A percentile compares a stretch with the other conserved stretches of the same genome.
Conservation (phyloP, 2,888 invertebrate genomes). For the Xanthorhoe designata region DNA sequence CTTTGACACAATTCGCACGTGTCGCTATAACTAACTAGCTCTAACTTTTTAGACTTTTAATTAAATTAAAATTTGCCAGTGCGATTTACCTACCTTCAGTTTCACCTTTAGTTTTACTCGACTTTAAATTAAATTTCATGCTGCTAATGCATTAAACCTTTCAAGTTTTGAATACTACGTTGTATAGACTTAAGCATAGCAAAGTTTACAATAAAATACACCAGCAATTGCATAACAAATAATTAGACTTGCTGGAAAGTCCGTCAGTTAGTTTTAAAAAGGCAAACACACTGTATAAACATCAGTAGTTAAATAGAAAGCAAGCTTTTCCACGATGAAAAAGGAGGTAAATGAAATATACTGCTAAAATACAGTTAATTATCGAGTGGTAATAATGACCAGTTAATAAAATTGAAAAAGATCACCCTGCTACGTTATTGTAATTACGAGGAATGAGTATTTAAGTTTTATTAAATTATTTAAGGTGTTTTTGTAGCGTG, state of each 20-base stretch:
- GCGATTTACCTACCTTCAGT: slow-evolving; percentile 9
- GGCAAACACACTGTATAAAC: background rate
- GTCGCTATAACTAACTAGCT: slow-evolving; percentile 21
- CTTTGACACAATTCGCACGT: slow-evolving; percentile 16
- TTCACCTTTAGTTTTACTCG: slow-evolving; percentile 13
- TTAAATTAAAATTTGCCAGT: slow-evolving; percentile 30
- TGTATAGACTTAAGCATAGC: background rate
- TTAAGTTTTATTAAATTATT: too few species aligned
- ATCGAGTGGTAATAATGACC: too few species aligned
- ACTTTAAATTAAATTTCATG: slow-evolving; percentile 12
- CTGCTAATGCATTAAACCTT: background rate
- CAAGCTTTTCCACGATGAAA: too few species aligned
- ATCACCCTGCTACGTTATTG: too few species aligned
- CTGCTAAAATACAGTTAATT: too few species aligned
- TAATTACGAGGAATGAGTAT: too few species aligned
- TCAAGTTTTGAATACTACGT: background rate
- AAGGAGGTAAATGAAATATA: too few species aligned
- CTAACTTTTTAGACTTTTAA: slow-evolving; percentile 32
- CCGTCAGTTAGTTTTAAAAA: background rate
- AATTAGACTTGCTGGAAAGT: background rate
- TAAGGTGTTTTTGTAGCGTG: too few species aligned
- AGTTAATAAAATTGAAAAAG: too few species aligned
- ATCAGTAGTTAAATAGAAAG: background rate
- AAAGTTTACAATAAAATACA: background rate
- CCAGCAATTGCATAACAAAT: background rate